These are phyloP conservation scores for Anolis sagrei DNA, from an alignment of 2,113 vertebrate genomes.

Conservation along the genomic window DNA sequence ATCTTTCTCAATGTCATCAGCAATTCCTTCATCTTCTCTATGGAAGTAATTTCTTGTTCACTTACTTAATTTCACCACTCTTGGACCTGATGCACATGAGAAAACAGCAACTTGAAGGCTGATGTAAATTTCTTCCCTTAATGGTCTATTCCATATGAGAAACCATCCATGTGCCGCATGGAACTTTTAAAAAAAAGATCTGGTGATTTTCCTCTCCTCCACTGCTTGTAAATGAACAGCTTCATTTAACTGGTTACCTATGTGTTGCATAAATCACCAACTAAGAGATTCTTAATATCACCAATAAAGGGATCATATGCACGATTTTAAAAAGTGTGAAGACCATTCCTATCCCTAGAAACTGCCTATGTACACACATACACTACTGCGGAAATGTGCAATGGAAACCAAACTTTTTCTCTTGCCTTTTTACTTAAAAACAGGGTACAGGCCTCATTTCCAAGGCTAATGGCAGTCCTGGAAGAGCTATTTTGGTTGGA, in stretches of 20 bases:
- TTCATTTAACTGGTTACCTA: not conserved
- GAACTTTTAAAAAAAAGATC: not conserved
- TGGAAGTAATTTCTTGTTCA: not conserved
- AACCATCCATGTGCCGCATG: not conserved
- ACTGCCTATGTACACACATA: too few relatives aligned
- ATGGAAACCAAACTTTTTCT: too few relatives aligned
- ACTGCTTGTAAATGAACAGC: not conserved
- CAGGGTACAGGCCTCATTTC: too few relatives aligned
- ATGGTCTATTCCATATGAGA: not conserved
- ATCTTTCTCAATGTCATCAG: not conserved
- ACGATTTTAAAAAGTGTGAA: not conserved
- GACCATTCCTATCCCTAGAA: too few relatives aligned
- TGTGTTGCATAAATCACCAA: not conserved
- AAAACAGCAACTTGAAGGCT: not conserved
- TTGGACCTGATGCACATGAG: not conserved
- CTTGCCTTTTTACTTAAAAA: too few relatives aligned
- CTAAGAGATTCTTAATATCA: not conserved
- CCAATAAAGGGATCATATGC: not conserved
- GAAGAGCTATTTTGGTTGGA: too few relatives aligned
- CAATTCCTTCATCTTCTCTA: not conserved
- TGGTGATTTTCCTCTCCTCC: not conserved
- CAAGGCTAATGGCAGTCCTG: too few relatives aligned
- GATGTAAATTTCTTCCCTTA: not conserved
- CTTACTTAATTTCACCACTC: not conserved
- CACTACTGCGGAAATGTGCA: too few relatives aligned